phyloP scores from a whole-genome alignment of 2,113 vertebrate genomes.

The Periophthalmus modestus region DNA sequence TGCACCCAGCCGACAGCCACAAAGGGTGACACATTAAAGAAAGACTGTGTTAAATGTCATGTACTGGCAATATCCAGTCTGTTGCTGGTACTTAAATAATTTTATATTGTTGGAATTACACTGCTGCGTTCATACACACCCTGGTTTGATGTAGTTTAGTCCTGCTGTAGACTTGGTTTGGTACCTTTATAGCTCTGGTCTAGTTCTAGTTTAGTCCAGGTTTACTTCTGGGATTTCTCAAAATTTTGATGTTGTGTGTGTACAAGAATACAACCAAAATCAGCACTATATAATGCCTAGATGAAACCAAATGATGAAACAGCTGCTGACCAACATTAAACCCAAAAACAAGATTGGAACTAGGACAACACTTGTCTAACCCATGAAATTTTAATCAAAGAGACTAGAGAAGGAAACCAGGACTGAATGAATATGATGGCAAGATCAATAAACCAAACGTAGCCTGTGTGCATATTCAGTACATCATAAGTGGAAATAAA shows the following conservation, averaged over 20 bases:
- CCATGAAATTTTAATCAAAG: no score
- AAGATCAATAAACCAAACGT: no score
- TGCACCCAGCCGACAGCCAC: constrained; percentile 32
- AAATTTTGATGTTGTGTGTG: background rate
- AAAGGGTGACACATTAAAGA: constrained; percentile 29
- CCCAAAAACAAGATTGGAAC: no score
- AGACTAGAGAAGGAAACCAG: no score
- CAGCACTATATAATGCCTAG: background rate
- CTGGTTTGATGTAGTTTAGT: background rate
- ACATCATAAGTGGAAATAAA: no score
- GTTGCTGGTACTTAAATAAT: background rate
- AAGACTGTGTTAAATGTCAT: constrained; percentile 17
- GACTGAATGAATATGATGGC: no score
- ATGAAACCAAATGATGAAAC: background rate
- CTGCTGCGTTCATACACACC: background rate
- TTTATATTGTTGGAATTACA: background rate
- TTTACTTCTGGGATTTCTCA: background rate
- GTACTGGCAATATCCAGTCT: constrained; percentile 9
- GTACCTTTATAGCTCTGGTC: no score
- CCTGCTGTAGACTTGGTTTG: no score
- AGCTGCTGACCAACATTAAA: no score
- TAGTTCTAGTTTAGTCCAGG: no score
- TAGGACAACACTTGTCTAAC: no score
- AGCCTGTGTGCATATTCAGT: no score
- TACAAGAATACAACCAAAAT: background rate